These are phyloP conservation scores for Epizoanthus illoricatus DNA, from an alignment of 92 coral and sea anemone genomes.

Conservation along the genomic window DNA sequence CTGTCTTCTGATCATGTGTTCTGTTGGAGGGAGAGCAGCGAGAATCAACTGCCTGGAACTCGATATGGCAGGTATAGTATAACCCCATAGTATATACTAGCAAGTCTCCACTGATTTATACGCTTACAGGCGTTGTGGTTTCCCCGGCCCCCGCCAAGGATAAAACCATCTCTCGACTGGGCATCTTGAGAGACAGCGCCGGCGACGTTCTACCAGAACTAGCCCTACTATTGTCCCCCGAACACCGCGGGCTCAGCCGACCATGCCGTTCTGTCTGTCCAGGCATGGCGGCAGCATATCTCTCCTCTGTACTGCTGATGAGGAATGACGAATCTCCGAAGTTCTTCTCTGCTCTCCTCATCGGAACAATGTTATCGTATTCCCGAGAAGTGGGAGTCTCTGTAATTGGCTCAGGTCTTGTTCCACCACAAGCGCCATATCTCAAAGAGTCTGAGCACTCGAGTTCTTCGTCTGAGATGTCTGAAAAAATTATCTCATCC, in stretches of 20 bases:
- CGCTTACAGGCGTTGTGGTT: neutral
- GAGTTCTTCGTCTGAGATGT: neutral
- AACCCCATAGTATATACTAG: too few relatives aligned
- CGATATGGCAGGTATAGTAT: too few relatives aligned
- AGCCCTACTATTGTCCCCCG: neutral
- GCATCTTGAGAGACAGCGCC: neutral
- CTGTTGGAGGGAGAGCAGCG: too few relatives aligned
- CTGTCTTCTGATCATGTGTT: too few relatives aligned
- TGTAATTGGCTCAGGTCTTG: neutral
- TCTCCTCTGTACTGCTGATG: neutral
- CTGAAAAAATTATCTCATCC: neutral
- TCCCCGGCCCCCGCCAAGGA: neutral
- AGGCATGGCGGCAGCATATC: neutral
- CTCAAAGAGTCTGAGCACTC: neutral
- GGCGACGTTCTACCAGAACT: slow-evolving; percentile 5
- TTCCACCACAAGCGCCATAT: neutral
- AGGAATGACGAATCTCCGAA: neutral
- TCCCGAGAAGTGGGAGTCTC: neutral
- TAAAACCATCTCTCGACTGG: slow-evolving; percentile 6
- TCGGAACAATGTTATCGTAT: neutral
- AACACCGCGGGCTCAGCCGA: slow-evolving; percentile 9
- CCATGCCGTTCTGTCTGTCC: neutral
- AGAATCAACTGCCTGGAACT: too few relatives aligned
- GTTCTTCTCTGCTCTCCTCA: neutral
- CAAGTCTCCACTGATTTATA: neutral